These are phyloP conservation scores for Theocolax elegans DNA, from an alignment of 1,140 invertebrate genomes.

Conservation along the genomic window DNA sequence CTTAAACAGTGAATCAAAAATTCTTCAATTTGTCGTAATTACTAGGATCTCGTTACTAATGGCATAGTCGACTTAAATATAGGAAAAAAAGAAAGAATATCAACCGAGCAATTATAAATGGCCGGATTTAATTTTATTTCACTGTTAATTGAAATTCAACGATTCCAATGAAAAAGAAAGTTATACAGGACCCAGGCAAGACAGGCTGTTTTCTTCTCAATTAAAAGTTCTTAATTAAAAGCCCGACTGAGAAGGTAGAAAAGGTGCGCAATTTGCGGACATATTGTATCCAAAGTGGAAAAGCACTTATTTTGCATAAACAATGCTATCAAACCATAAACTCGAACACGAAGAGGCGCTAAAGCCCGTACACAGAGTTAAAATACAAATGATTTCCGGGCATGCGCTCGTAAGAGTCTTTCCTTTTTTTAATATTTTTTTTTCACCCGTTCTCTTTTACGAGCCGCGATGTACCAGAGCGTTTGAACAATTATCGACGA, in stretches of 20 bases:
- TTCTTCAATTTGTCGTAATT: too few relatives aligned
- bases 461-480: too few relatives aligned
- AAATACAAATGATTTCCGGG: constrained; percentile 22
- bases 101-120: neutral
- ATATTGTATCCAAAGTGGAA: neutral
- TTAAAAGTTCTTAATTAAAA: constrained; percentile 2
- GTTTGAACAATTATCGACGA: neutral
- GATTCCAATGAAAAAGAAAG: neutral
- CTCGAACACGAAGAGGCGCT: neutral
- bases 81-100: too few relatives aligned
- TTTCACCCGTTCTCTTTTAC: neutral
- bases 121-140: neutral
- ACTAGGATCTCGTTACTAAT: too few relatives aligned
- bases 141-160: constrained; percentile 7
- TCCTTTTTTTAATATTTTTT: neutral
- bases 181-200: neutral
- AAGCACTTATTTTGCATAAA: constrained; percentile 22
- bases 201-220: neutral
- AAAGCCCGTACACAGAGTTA: neutral
- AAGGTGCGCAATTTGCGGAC: constrained; percentile 42
- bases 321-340: neutral
- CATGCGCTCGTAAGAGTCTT: constrained; percentile 1
- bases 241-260: constrained; percentile 20
- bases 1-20: too few relatives aligned
- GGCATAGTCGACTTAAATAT: too few relatives aligned